Conservation (phyloP, 2,797 vertebrate genomes). For the Holocentrus rufus region DNA sequence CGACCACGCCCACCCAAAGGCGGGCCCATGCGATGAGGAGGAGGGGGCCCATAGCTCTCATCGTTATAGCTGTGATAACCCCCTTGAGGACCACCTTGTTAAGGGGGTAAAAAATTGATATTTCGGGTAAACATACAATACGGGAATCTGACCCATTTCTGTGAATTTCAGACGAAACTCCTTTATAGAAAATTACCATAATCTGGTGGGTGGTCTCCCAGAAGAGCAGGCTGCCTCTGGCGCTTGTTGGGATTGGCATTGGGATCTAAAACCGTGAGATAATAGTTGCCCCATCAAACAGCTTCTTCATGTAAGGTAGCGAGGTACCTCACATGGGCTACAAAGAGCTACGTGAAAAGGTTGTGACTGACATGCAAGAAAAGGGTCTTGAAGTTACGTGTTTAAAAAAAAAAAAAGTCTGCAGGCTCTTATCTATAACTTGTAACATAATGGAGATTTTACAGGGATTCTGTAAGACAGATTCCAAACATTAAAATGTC, state of each 20-base stretch:
- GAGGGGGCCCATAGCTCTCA: constrained; percentile 89
- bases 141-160: neutral
- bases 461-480: constrained; percentile 25
- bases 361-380: constrained; percentile 77
- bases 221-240: constrained; percentile 92
- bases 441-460: constrained; percentile 81
- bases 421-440: constrained; percentile 48
- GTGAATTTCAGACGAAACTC: neutral
- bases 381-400: constrained; percentile 27
- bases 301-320: constrained; percentile 5
- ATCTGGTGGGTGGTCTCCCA: constrained; percentile 95
- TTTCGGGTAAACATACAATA: neutral
- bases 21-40: constrained; percentile 89
- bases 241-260: constrained; percentile 92
- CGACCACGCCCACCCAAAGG: constrained; percentile 88
- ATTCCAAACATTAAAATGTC: constrained; percentile 10
- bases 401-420: constrained; percentile 35
- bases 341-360: constrained; percentile 51
- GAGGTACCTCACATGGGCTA: constrained; percentile 29
- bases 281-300: constrained; percentile 48
- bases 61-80: constrained; percentile 91
- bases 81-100: constrained; percentile 88
- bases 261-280: constrained; percentile 76
- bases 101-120: neutral
- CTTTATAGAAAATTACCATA: constrained; percentile 82